A percentile compares a stretch with the other conserved stretches of the same genome.
Conservation (phyloP, 2,888 invertebrate genomes). For the Troides aeacus region DNA sequence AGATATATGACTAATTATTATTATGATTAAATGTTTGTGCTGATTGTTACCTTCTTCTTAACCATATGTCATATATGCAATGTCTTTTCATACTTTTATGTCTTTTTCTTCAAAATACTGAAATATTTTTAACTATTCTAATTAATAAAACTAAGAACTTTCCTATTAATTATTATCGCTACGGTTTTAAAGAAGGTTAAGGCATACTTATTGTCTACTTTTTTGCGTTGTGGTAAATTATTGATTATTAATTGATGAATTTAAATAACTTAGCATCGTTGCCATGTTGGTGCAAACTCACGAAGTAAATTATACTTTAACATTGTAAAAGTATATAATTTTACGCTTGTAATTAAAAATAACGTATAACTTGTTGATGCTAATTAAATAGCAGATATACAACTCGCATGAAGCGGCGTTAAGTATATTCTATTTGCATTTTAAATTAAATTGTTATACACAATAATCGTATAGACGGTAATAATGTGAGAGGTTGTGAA, state of each 20-base stretch:
- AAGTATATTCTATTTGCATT: neutral
- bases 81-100: no score
- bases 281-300: neutral
- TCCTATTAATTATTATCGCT: neutral
- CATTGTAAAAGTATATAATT: neutral
- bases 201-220: neutral
- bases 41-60: no score
- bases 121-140: no score
- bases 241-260: neutral
- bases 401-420: neutral
- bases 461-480: neutral
- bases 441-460: neutral
- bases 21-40: no score
- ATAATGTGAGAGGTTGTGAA: neutral
- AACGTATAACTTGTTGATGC: neutral
- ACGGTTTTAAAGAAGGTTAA: neutral
- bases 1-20: no score
- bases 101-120: no score
- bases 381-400: neutral
- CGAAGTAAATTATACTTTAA: neutral
- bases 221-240: neutral
- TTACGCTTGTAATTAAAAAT: neutral
- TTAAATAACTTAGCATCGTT: neutral
- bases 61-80: no score
- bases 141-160: neutral